A percentile compares a stretch with the other conserved stretches of the same genome.
Conservation (phyloP, 2,113 vertebrate genomes). For the Tautogolabrus adspersus region DNA sequence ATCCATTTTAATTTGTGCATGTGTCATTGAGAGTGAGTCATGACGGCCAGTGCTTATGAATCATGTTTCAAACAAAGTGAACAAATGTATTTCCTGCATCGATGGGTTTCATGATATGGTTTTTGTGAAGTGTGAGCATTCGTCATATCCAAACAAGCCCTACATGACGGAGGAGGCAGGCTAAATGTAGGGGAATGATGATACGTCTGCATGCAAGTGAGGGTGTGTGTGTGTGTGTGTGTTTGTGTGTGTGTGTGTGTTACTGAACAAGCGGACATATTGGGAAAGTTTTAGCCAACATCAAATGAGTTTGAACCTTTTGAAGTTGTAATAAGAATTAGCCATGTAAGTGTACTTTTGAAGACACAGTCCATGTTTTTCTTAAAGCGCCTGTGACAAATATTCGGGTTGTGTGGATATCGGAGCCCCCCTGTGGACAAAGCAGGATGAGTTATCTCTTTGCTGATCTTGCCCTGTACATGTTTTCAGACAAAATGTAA, state of each 20-base stretch:
- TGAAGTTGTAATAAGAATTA: slow-evolving; percentile 17
- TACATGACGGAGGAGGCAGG: slow-evolving; percentile 24
- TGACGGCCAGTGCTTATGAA: slow-evolving; percentile 5
- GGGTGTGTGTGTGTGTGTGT: not conserved
- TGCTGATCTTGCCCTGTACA: no score
- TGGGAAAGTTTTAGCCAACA: not conserved
- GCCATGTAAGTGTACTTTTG: not conserved
- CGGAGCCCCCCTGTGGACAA: no score
- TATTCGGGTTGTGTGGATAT: no score
- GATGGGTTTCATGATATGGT: slow-evolving; percentile 45
- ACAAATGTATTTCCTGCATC: slow-evolving; percentile 10
- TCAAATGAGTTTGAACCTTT: slow-evolving; percentile 12
- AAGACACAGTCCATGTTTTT: slow-evolving; percentile 6
- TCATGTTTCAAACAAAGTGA: slow-evolving; percentile 37
- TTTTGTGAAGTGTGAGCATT: slow-evolving; percentile 30
- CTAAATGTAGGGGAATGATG: slow-evolving; percentile 20
- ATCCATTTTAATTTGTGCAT: slow-evolving; percentile 27
- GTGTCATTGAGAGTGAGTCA: slow-evolving; percentile 19
- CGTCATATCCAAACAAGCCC: slow-evolving; percentile 39
- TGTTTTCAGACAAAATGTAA: no score
- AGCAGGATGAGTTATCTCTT: no score
- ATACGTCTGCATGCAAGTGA: slow-evolving; percentile 44
- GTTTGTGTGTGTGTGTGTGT: not conserved
- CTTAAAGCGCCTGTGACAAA: no score
- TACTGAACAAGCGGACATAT: not conserved